Evolutionary conservation across 2,888 invertebrate species (phyloP).

Genomic region (Watsonalla binaria): DNA sequence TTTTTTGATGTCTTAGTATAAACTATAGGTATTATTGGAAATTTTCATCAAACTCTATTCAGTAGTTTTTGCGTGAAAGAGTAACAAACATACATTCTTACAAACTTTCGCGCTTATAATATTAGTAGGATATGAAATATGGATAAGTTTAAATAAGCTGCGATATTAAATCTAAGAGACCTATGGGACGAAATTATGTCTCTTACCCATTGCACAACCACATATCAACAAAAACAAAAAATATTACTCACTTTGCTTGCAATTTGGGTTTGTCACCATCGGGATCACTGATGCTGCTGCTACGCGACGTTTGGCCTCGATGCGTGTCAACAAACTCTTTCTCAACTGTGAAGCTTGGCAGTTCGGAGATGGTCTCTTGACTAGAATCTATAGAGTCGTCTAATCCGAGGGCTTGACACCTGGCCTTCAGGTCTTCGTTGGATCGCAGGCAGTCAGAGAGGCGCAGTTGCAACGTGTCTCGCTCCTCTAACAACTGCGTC

Average conservation of each 20-base stretch:
- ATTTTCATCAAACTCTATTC: no score
- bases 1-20: no score
- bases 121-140: no score
- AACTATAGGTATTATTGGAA: no score
- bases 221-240: background rate
- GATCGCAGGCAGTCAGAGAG: slow-evolving; percentile 88
- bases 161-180: no score
- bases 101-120: no score
- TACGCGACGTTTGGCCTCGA: slow-evolving; percentile 55
- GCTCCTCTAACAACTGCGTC: slow-evolving; percentile 88
- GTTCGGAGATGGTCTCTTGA: slow-evolving; percentile 46
- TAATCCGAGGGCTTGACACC: slow-evolving; percentile 38
- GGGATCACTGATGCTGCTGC: slow-evolving; percentile 62
- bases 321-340: slow-evolving; percentile 61
- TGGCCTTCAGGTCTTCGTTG: slow-evolving; percentile 78
- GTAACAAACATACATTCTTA: no score
- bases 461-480: slow-evolving; percentile 90
- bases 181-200: no score
- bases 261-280: slow-evolving; percentile 65
- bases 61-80: no score
- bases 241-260: slow-evolving; percentile 65
- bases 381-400: slow-evolving; percentile 43
- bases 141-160: no score
- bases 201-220: background rate
- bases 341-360: slow-evolving; percentile 47